Evolutionary conservation across 2,888 invertebrate genomes (phyloP), one percentile per base, ranked within the genome.

Genomic region (Sipha maydis): DNA sequence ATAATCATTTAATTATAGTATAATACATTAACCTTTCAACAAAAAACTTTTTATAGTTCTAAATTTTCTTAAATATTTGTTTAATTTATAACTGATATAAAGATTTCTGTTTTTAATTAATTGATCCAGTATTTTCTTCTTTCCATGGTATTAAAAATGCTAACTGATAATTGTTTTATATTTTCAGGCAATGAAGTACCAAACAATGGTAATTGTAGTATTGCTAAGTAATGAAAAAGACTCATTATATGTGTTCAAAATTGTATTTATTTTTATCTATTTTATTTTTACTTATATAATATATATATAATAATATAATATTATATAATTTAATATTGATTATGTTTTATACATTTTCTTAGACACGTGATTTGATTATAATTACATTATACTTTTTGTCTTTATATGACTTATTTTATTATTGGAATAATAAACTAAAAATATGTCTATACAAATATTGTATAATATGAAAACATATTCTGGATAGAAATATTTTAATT

Each of bases 231-330:
- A 85, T 69, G 4, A 73, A 38, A 3, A 56, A 56, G 21, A 67
- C 41, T 73, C 25, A 3, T 41, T 19, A 0, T 5, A 8, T 76
- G 21, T 73, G 25, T 84, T 84, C 41, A 76, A 76, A 67, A 21
- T 56, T 82, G 11, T 80, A 92, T 93, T 48, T 67, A 76, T 85
- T 67, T 76, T 28, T 28, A 61, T 48, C 25, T 17, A 41, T 25
- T 85, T 67, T n/a, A 48, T 25, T 41, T 85, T 41, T 85, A 61
- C 48, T 19, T 73, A 9, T 25, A 34, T n/a, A n/a, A n/a, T n/a
- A n/a, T n/a, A n/a, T n/a, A n/a, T n/a, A n/a, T n/a, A n/a, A n/a
- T n/a, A n/a, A n/a, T n/a, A n/a, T n/a, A n/a, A n/a, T n/a, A n/a
- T n/a, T n/a, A n/a, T 9, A 83, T 83, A 38, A 28, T 38, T 5